A percentile compares a stretch with the other conserved stretches of the same genome.
phyloP scores from a whole-genome alignment of 1,140 invertebrate genomes.

The Aleiodes sp. region DNA sequence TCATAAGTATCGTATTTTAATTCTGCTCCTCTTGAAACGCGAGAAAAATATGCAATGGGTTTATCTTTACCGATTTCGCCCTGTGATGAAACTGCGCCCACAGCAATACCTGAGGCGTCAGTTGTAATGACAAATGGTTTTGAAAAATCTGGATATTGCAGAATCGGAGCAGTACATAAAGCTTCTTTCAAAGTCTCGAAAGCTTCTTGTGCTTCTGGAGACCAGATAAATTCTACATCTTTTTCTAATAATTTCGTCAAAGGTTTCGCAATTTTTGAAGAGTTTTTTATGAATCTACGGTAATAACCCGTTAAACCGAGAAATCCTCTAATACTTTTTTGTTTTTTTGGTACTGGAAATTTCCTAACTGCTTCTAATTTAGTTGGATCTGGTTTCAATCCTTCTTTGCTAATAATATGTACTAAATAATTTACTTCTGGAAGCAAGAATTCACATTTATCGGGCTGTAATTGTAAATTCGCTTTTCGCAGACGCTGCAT shows the following conservation, averaged over 20 bases:
- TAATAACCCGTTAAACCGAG: slow-evolving; percentile 20
- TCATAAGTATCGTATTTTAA: not conserved
- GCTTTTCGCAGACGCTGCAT: not conserved
- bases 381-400: not conserved
- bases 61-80: too few species aligned
- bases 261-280: slow-evolving; percentile 17
- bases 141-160: too few species aligned
- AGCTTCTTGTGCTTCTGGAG: not conserved
- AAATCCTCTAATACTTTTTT: not conserved
- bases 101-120: not conserved
- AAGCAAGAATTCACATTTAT: slow-evolving; percentile 11
- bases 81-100: too few species aligned
- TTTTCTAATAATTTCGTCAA: too few species aligned
- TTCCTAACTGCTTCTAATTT: slow-evolving; percentile 1
- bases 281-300: not conserved
- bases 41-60: too few species aligned
- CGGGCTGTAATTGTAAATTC: not conserved
- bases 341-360: not conserved
- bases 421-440: not conserved
- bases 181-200: too few species aligned
- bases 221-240: not conserved
- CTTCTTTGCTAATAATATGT: slow-evolving; percentile 2
- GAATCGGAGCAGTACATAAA: too few species aligned
- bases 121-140: not conserved
- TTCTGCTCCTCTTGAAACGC: not conserved